Base-by-base conservation (phyloP, 2,113 vertebrate genomes). In the Nesoenas mayeri region DNA sequence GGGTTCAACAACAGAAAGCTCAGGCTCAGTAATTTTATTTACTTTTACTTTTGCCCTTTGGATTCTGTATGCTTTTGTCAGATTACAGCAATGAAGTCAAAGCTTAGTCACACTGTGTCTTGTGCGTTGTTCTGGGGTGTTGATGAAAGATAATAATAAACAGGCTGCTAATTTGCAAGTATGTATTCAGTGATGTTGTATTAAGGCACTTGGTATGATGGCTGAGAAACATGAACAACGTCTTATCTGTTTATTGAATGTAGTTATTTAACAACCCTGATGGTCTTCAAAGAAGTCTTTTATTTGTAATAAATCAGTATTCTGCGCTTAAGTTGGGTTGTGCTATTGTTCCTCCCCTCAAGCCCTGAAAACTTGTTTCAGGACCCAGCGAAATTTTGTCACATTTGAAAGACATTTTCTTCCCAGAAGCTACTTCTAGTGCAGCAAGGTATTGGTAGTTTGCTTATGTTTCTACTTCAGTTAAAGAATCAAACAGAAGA, bases 31-130 rank as follows among this genome's bases (percentile, higher is more conserved):
- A 51, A 54, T 54, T 89, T 21, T 73, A 48, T 4, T 75, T 71
- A 38, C 40, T 75, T 72, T 54, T 78, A 17, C 16, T 57, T 69
- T n/a, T 85, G 70, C 62, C 74, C 65, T 94, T 93, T 89, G 31
- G 70, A 61, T 91, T 85, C 58, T 82, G 12, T 25, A 15, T 58
- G 16, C 48, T 82, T 91, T 67, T 24, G 44, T 89, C 48, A 81
- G 56, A 69, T 75, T 56, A 71, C 53, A 75, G 29, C 62, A 40
- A 10, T 75, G 57, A 67, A 78, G 50, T 29, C 56, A 85, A 91
- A 61, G 26, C 66, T 85, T 67, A 53, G 85, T 94, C 74, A 80
- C 31, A 4, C 42, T 78, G 40, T 2, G 8, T 20, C 77, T 80
- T 86, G 32, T 83, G 58, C 0, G 0, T 77, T 92, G 38, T 78